These are phyloP conservation scores for Drosophila albomicans DNA, from an alignment of 1,140 invertebrate genomes.

Conservation along the genomic window DNA sequence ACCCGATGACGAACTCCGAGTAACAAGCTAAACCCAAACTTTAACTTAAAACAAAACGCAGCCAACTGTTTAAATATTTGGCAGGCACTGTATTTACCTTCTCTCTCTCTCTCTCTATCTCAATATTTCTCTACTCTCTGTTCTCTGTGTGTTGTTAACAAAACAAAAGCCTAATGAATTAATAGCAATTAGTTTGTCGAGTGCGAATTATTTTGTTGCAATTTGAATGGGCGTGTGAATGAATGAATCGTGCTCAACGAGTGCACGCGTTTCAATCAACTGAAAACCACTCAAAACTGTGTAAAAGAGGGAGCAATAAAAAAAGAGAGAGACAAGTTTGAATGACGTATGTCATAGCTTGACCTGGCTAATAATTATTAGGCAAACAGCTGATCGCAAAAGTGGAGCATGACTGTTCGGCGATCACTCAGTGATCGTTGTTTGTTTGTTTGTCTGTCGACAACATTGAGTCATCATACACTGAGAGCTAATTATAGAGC, in stretches of 20 bases:
- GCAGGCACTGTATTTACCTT: slow-evolving; percentile 17
- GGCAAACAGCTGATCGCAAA: slow-evolving; percentile 12
- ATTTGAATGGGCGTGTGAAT: slow-evolving; percentile 67
- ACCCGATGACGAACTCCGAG: slow-evolving; percentile 1
- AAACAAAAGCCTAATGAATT: slow-evolving; percentile 20
- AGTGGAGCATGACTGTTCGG: slow-evolving; percentile 10
- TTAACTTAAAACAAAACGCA: slow-evolving; percentile 6
- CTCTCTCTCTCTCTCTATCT: background rate
- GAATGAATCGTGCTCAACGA: slow-evolving; percentile 55
- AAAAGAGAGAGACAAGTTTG: background rate
- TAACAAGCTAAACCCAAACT: too few relatives aligned
- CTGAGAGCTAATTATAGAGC: slow-evolving; percentile 6
- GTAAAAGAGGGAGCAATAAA: background rate
- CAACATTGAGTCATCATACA: slow-evolving; percentile 6
- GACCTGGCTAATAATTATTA: slow-evolving; percentile 13
- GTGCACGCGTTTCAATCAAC: slow-evolving; percentile 56
- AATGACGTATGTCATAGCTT: slow-evolving; percentile 11
- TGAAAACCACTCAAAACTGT: slow-evolving; percentile 10
- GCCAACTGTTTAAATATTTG: slow-evolving; percentile 38
- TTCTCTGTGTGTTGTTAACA: slow-evolving; percentile 1
- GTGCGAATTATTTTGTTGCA: slow-evolving; percentile 62
- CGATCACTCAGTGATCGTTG: background rate
- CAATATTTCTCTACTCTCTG: background rate
- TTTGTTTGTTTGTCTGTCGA: background rate
- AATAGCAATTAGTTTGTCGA: slow-evolving; percentile 46